Percentiles rank a stretch among this genome's conserved stretches.
Evolutionary conservation across 1,140 invertebrate species (phyloP).

Genomic region (Camponotus pennsylvanicus): DNA sequence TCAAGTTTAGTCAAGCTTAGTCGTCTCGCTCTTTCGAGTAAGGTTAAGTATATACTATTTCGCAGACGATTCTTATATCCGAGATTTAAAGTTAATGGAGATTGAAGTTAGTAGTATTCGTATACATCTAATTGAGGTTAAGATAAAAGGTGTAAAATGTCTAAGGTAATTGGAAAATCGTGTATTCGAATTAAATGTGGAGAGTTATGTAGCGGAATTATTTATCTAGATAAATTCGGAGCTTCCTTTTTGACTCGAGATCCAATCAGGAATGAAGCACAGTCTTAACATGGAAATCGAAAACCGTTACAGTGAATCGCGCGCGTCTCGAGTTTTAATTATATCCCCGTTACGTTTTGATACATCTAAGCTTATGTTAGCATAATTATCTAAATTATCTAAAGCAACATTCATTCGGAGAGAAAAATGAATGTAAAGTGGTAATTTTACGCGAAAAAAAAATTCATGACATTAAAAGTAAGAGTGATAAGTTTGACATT

Average conservation of each 20-base stretch:
- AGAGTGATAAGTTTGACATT: neutral
- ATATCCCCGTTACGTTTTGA: constrained; percentile 33
- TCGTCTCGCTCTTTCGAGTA: no score
- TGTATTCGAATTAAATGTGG: neutral
- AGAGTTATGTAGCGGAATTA: neutral
- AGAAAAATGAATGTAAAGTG: no score
- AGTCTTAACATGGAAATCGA: constrained; percentile 10
- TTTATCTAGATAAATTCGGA: neutral
- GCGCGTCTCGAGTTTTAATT: constrained; percentile 71
- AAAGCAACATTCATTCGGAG: no score
- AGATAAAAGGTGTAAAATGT: neutral
- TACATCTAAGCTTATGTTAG: constrained; percentile 12
- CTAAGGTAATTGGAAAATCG: neutral
- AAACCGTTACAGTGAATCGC: constrained; percentile 54
- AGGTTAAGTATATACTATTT: no score
- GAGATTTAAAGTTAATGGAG: no score
- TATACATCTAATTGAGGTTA: no score
- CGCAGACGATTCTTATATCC: no score
- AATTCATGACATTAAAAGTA: no score
- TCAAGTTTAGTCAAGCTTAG: no score
- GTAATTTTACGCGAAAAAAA: no score
- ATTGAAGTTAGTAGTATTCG: no score
- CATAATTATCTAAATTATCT: constrained; percentile 39
- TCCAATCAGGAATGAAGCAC: neutral
- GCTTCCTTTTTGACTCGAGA: neutral